A percentile compares a stretch with the other conserved stretches of the same genome.
Evolutionary conservation across 2,113 vertebrate species (phyloP).

Genomic region (Trachemys scripta): DNA sequence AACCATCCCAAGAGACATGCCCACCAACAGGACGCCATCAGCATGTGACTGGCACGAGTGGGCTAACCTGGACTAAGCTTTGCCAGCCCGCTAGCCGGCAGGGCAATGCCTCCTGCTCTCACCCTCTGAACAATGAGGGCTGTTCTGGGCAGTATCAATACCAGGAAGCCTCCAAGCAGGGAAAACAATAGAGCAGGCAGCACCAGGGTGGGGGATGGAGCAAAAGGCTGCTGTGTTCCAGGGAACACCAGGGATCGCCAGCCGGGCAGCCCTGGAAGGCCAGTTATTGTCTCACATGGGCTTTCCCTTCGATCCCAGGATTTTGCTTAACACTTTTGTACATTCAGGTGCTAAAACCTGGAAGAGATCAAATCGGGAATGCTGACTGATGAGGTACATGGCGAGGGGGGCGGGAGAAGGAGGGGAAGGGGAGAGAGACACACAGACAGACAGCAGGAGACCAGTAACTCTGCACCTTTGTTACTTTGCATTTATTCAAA

Average conservation of each 20-base stretch:
- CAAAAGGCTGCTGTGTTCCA: background rate
- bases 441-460: background rate
- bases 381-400: background rate
- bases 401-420: background rate
- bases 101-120: background rate
- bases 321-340: background rate
- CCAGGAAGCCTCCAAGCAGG: background rate
- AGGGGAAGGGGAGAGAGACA: background rate
- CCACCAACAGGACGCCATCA: background rate
- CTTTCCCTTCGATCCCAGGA: background rate
- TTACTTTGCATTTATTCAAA: background rate
- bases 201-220: background rate
- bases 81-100: background rate
- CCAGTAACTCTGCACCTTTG: background rate
- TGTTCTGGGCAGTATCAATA: background rate
- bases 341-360: background rate
- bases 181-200: background rate
- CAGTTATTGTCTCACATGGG: background rate
- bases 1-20: background rate
- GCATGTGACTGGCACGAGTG: background rate
- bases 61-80: background rate
- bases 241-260: background rate
- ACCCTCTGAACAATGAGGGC: background rate
- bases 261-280: background rate
- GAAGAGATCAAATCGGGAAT: background rate